A percentile compares a stretch with the other conserved stretches of the same genome.
These are phyloP conservation scores for Prosopocoilus inquinatus DNA, from an alignment of 2,888 invertebrate species.

Conservation along the genomic window DNA sequence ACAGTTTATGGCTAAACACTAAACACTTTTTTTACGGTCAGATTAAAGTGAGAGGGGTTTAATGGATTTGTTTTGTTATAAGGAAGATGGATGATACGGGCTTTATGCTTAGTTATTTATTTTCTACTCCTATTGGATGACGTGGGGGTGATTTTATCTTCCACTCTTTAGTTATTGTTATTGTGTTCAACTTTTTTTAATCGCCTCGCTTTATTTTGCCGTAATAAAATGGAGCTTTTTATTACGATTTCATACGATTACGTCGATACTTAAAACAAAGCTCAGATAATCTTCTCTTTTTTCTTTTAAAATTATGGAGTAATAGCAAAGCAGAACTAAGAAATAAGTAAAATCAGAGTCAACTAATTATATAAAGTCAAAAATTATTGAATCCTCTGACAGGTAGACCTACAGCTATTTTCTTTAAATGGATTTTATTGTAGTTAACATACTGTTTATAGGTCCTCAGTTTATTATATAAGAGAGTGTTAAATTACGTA, in stretches of 20 bases:
- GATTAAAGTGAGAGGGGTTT: slow-evolving; percentile 46
- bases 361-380: too few relatives aligned
- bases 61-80: slow-evolving; percentile 44
- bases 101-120: slow-evolving; percentile 39
- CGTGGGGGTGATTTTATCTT: slow-evolving; percentile 32
- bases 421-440: too few relatives aligned
- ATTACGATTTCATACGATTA: slow-evolving; percentile 20
- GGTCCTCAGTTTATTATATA: too few relatives aligned
- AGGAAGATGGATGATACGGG: slow-evolving; percentile 33
- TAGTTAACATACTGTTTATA: too few relatives aligned
- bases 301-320: too few relatives aligned
- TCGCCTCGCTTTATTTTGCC: slow-evolving; percentile 5
- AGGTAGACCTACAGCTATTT: too few relatives aligned
- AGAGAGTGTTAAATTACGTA: too few relatives aligned
- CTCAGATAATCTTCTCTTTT: too few relatives aligned
- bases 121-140: slow-evolving; percentile 39
- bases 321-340: too few relatives aligned
- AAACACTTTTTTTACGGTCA: slow-evolving; percentile 49
- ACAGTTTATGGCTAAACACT: slow-evolving; percentile 51
- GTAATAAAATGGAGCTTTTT: slow-evolving; percentile 21
- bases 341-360: too few relatives aligned
- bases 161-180: slow-evolving; percentile 5
- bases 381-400: too few relatives aligned
- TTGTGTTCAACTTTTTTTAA: slow-evolving; percentile 6
- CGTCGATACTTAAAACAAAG: too few relatives aligned